phyloP scores from a whole-genome alignment of 2,797 vertebrate genomes.

The Platyrinchus mystaceus region DNA sequence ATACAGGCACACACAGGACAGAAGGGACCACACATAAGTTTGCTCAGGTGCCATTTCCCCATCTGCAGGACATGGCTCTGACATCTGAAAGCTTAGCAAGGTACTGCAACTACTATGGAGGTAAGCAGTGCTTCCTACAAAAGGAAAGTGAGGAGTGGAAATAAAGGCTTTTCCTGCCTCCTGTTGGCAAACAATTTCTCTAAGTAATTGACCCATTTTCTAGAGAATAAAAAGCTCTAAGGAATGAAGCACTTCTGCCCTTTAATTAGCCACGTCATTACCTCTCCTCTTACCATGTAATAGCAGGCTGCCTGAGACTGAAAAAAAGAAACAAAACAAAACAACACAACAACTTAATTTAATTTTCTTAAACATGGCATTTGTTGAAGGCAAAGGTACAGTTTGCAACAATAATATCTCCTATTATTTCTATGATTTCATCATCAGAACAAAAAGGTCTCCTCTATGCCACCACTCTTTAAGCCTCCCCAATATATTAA shows the following conservation, averaged over 20 bases:
- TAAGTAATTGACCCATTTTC: constrained; percentile 46
- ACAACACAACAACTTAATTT: not conserved
- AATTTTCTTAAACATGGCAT: not conserved
- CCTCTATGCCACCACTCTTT: not conserved
- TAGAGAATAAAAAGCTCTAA: constrained; percentile 17
- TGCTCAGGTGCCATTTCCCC: not conserved
- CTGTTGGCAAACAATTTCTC: constrained; percentile 16
- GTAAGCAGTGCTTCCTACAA: not conserved
- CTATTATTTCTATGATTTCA: not conserved
- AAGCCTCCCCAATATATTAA: not conserved
- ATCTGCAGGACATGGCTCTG: not conserved
- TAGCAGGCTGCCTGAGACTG: not conserved
- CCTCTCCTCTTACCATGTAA: not conserved
- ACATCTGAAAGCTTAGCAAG: not conserved
- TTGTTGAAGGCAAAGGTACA: constrained; percentile 7
- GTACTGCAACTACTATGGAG: not conserved
- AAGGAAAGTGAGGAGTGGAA: not conserved
- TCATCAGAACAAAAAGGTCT: not conserved
- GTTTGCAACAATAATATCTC: not conserved
- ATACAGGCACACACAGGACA: not conserved
- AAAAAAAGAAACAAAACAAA: not conserved
- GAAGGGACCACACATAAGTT: not conserved
- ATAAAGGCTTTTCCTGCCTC: not conserved
- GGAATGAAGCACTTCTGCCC: not conserved
- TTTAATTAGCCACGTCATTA: constrained; percentile 45